phyloP scores from a whole-genome alignment of 2,888 invertebrate genomes.

The Synanthedon myopaeformis region DNA sequence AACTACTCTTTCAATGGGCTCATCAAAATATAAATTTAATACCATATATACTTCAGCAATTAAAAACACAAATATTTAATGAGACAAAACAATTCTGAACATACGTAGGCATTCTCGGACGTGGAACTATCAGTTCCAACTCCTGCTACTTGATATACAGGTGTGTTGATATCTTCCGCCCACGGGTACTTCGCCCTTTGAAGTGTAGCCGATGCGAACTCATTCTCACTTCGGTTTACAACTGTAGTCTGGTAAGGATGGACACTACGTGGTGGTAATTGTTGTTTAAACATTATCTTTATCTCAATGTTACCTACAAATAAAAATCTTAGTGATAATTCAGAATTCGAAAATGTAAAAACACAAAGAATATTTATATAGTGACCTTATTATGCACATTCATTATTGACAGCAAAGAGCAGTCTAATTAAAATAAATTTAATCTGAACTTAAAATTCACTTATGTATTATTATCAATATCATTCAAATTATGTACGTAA shows the following conservation, averaged over 20 bases:
- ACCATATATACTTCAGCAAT: no score
- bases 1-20: no score
- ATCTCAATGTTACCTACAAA: slow-evolving; percentile 15
- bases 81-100: slow-evolving; percentile 7
- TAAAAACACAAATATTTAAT: background rate
- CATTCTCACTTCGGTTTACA: slow-evolving; percentile 57
- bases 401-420: no score
- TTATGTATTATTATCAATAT: no score
- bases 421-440: no score
- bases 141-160: slow-evolving; percentile 50
- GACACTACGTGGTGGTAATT: slow-evolving; percentile 53
- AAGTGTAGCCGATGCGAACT: slow-evolving; percentile 52
- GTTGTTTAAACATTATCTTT: slow-evolving; percentile 60
- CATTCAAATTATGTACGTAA: no score
- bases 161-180: slow-evolving; percentile 50
- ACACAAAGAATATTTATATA: no score
- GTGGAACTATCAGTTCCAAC: slow-evolving; percentile 64
- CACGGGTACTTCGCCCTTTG: slow-evolving; percentile 63
- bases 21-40: no score
- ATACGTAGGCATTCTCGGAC: slow-evolving; percentile 60
- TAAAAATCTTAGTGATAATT: no score
- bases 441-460: no score
- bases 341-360: no score
- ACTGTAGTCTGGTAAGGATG: slow-evolving; percentile 66
- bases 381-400: no score